These are phyloP conservation scores for Lasioglossum calceatum DNA, from an alignment of 2,888 invertebrate genomes.

Conservation along the genomic window DNA sequence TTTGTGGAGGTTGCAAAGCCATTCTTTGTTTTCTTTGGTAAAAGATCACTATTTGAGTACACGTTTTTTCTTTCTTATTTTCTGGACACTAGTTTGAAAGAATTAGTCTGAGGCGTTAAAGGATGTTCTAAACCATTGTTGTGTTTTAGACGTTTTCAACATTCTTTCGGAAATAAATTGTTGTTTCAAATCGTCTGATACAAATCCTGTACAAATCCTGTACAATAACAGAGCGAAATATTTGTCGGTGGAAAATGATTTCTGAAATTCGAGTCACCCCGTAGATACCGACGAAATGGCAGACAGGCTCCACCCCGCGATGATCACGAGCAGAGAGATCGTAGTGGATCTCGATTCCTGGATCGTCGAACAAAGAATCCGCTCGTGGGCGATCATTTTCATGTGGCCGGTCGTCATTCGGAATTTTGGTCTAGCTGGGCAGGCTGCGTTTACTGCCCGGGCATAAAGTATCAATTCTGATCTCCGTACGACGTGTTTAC, in stretches of 20 bases:
- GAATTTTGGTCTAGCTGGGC: conserved; percentile 57
- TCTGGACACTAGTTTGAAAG: too few relatives aligned
- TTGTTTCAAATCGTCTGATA: neutral
- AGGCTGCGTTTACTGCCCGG: conserved; percentile 68
- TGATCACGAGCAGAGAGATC: neutral
- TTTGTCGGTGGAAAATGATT: neutral
- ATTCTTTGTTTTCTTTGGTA: too few relatives aligned
- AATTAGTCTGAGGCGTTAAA: too few relatives aligned
- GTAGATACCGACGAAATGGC: neutral
- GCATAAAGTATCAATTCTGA: conserved; percentile 78
- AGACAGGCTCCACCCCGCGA: neutral
- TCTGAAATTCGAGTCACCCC: conserved; percentile 6
- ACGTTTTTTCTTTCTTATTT: neutral
- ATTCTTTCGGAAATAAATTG: neutral
- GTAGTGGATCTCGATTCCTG: conserved; percentile 14
- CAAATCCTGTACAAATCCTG: neutral
- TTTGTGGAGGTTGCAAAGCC: too few relatives aligned
- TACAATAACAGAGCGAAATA: neutral
- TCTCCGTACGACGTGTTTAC: conserved; percentile 74
- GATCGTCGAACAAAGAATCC: conserved; percentile 28
- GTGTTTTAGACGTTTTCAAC: neutral
- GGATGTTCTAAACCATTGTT: too few relatives aligned
- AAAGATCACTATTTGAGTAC: neutral
- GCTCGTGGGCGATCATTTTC: conserved; percentile 40
- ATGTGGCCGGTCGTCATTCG: conserved; percentile 25